Percentiles rank a stretch among this genome's conserved stretches.
These are phyloP conservation scores for Drosophila atripex DNA, from an alignment of 2,888 invertebrate genomes.

Conservation along the genomic window DNA sequence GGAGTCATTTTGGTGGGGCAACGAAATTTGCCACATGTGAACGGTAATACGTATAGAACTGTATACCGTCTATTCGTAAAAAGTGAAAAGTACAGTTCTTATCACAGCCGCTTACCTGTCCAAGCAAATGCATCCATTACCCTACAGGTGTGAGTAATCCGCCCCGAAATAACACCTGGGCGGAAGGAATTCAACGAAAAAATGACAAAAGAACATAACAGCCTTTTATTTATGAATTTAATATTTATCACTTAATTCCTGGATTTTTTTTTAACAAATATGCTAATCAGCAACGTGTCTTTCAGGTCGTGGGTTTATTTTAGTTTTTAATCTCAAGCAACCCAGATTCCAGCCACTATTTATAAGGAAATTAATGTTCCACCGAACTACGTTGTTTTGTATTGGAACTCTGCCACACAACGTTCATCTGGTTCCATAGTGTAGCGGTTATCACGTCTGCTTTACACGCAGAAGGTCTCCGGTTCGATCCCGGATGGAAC, in stretches of 20 bases:
- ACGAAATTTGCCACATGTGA: conserved; percentile 21
- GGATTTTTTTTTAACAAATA: not conserved
- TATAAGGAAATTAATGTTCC: not conserved
- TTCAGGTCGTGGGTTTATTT: not conserved
- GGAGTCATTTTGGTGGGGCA: conserved; percentile 2
- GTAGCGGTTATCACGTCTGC: conserved; percentile 85
- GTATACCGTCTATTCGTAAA: not conserved
- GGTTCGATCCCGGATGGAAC: conserved; percentile 85
- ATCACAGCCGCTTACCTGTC: conserved; percentile 18
- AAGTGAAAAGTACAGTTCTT: conserved; percentile 18
- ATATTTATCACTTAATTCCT: not conserved
- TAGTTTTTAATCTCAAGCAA: not conserved
- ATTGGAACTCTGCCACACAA: accelerated
- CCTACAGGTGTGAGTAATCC: conserved; percentile 32
- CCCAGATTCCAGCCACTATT: conserved; percentile 7
- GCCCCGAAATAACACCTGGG: conserved; percentile 28
- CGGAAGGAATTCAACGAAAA: conserved; percentile 24
- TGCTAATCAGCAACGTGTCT: conserved; percentile 7
- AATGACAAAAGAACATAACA: not conserved
- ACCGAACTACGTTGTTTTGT: not conserved
- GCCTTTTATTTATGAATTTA: conserved; percentile 6
- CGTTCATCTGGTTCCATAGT: conserved; percentile 82
- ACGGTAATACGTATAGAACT: conserved; percentile 9
- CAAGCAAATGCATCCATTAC: conserved; percentile 11
- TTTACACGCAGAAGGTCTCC: conserved; percentile 85